Conservation (phyloP, 2,113 vertebrate genomes). For the Malaclemys terrapin region DNA sequence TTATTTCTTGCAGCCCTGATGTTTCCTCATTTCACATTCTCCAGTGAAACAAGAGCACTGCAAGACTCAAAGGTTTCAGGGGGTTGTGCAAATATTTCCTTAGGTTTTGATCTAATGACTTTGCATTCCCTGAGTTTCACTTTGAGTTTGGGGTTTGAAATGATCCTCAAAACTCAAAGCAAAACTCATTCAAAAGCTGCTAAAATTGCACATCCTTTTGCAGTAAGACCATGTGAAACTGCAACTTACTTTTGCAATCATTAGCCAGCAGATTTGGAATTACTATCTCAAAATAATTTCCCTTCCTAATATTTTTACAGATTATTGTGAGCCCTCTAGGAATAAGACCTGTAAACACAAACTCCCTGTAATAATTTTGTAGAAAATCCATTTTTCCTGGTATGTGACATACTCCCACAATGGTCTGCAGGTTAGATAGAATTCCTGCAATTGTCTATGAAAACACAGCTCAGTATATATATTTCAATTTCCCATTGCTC, state of each 20-base stretch:
- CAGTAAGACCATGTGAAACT: not conserved
- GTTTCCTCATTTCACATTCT: slow-evolving; percentile 65
- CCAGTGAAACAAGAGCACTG: slow-evolving; percentile 12
- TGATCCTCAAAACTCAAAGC: not conserved
- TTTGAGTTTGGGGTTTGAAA: slow-evolving; percentile 1
- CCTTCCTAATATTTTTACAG: not conserved
- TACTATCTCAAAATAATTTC: not conserved
- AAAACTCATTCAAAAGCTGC: not conserved
- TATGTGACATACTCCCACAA: not conserved
- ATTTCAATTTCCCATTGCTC: not conserved
- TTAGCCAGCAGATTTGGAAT: not conserved
- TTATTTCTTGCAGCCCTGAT: slow-evolving; percentile 22
- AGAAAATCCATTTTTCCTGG: not conserved
- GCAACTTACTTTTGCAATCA: not conserved
- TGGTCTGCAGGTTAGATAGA: not conserved
- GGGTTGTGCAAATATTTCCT: not conserved
- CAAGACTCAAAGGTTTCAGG: not conserved
- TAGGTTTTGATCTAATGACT: not conserved
- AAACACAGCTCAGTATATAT: not conserved
- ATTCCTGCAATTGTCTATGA: not conserved
- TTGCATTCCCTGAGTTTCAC: not conserved
- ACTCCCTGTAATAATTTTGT: not conserved
- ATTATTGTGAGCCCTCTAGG: not conserved
- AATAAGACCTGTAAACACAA: not conserved
- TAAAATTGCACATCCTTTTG: not conserved